Conservation (phyloP, 2,113 vertebrate genomes). For the Laterallus jamaicensis region DNA sequence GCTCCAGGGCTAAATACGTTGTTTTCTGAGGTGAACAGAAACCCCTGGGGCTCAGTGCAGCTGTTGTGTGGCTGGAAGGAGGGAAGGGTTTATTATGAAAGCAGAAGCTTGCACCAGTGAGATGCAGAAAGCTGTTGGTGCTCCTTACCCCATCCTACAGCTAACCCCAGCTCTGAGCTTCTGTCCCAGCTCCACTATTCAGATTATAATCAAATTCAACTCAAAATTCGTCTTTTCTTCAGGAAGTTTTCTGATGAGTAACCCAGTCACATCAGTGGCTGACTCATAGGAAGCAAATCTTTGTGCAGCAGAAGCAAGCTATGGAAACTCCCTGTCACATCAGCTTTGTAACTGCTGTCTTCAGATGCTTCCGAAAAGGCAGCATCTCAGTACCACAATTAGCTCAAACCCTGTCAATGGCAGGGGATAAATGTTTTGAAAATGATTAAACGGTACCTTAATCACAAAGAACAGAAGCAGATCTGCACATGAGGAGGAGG, state of each 20-base stretch:
- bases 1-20: background rate
- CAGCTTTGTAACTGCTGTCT: conserved; percentile 13
- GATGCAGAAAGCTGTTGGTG: background rate
- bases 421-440: conserved; percentile 37
- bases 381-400: background rate
- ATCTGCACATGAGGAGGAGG: background rate
- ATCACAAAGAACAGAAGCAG: conserved; percentile 26
- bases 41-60: background rate
- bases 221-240: background rate
- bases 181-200: background rate
- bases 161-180: background rate
- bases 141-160: background rate
- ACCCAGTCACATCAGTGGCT: background rate
- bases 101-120: background rate
- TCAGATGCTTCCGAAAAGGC: conserved; percentile 25
- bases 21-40: background rate
- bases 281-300: conserved; percentile 47
- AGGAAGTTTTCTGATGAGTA: conserved; percentile 15
- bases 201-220: background rate
- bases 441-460: background rate
- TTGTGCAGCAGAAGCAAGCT: background rate
- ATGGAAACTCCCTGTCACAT: conserved; percentile 23
- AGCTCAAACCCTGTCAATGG: background rate
- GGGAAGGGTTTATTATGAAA: background rate
- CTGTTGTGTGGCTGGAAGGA: background rate